Base-by-base conservation (phyloP, 2,797 vertebrate species). In the Sebastes iracundus region DNA sequence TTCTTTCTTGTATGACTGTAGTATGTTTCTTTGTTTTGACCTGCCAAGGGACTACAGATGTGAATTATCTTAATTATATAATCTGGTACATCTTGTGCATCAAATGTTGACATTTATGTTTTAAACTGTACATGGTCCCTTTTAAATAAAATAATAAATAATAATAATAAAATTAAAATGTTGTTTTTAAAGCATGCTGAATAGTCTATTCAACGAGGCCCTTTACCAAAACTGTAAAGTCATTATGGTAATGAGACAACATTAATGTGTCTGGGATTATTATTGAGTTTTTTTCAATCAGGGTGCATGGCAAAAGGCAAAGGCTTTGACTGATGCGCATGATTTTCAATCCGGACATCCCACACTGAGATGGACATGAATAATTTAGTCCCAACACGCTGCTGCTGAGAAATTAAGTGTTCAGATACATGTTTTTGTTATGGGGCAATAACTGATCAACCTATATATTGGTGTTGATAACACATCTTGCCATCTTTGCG, bases 261-360 rank as follows among this genome's bases (percentile, higher is more conserved):
- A 55, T 28, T 49, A 22, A 5, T 59, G 32, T 42, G 6, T 56
- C 4, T 4, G 12, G 64, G n/a, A 4, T 79, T 60, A 55, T 65
- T 16, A 23, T 18, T 32, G n/a, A 6, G 12, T 14, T 56, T 7
- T 60, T 55, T 20, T 35, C 10, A 27, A 5, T 22, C 3, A 1
- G 10, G 58, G 4, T 70, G 53, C 80, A 72, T n/a, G 25, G 69
- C 42, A 87, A 87, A 76, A 62, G 38, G 62, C 49, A 52, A 55
- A 79, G 20, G 25, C 25, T 65, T 2, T 75, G 63, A 72, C 11
- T 18, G 68, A 71, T 65, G 72, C 55, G 78, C 64, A 38, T 38
- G 56, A 22, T 68, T 77, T 76, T 38, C 38, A 79, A 88, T 82
- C 79, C 84, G 85, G 68, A 81, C 77, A 73, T 85, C 79, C 82